These are phyloP conservation scores for Syncerus caffer DNA, from an alignment of 2,797 vertebrate genomes.

Conservation along the genomic window DNA sequence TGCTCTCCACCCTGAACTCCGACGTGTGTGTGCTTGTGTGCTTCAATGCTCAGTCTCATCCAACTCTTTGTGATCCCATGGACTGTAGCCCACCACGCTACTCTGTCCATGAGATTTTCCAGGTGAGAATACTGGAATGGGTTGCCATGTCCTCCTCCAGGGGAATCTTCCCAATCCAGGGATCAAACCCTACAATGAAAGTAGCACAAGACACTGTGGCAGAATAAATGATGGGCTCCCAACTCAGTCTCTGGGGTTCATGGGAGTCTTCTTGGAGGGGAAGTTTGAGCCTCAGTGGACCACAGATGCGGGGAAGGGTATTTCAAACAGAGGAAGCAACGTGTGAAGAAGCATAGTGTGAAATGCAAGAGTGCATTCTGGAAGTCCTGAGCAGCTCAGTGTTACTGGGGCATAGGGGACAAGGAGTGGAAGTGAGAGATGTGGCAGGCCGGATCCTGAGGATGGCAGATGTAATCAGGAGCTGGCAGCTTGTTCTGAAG, in stretches of 20 bases:
- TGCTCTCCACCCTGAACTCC: background rate
- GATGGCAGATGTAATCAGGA: background rate
- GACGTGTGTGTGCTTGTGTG: background rate
- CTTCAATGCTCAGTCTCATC: background rate
- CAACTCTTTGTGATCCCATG: background rate
- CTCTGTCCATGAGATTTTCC: background rate
- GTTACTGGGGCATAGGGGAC: background rate
- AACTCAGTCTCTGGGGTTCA: background rate
- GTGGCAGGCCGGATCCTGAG: background rate
- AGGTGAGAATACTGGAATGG: background rate
- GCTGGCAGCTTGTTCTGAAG: background rate
- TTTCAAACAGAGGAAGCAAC: background rate
- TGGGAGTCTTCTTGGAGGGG: background rate
- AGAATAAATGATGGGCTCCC: background rate
- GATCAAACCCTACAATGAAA: background rate
- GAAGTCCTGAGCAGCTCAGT: background rate
- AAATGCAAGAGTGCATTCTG: background rate
- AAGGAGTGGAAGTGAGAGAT: background rate
- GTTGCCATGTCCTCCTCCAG: background rate
- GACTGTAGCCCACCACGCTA: background rate
- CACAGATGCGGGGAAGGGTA: background rate
- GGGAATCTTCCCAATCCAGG: background rate
- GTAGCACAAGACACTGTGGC: background rate
- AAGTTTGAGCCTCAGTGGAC: background rate
- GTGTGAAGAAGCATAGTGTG: background rate